Percentiles rank a stretch among this genome's conserved stretches.
phyloP scores from a whole-genome alignment of 1,140 invertebrate genomes.

The Probaryconus sp. region DNA sequence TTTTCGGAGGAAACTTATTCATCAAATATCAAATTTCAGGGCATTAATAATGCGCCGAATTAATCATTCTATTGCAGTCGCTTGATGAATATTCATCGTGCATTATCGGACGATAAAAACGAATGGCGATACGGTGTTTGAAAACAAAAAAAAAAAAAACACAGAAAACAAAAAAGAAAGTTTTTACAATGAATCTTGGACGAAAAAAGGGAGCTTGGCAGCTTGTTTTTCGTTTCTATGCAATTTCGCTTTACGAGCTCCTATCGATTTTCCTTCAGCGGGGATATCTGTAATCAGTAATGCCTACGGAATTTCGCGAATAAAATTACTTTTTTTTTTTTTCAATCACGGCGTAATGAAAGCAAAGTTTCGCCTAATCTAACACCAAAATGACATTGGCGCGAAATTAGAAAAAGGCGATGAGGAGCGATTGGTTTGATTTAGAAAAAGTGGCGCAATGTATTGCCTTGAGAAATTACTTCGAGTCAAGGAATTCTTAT shows the following conservation, averaged over 20 bases:
- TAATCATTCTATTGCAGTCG: constrained; percentile 37
- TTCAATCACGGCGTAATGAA: constrained; percentile 26
- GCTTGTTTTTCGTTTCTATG: constrained; percentile 50
- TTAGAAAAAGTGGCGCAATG: constrained; percentile 3
- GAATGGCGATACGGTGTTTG: neutral
- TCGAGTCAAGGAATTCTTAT: constrained; percentile 5
- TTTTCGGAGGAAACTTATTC: constrained; percentile 39
- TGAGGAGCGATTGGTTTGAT: neutral
- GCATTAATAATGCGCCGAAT: constrained; percentile 31
- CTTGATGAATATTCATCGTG: constrained; percentile 44
- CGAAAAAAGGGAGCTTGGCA: constrained; percentile 35
- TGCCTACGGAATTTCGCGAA: constrained; percentile 33
- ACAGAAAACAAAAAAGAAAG: no score
- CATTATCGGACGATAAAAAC: constrained; percentile 27
- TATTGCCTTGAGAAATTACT: constrained; percentile 17
- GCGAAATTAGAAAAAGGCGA: constrained; percentile 5
- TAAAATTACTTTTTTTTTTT: constrained; percentile 44
- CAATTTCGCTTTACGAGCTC: constrained; percentile 46
- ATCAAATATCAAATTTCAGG: constrained; percentile 40
- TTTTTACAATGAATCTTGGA: constrained; percentile 41
- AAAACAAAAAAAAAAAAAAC: no score
- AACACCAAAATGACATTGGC: constrained; percentile 25
- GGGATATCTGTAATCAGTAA: constrained; percentile 42
- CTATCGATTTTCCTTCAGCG: constrained; percentile 42
- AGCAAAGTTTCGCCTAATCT: constrained; percentile 31